These are phyloP conservation scores for Cecropterus lyciades DNA, from an alignment of 1,140 invertebrate genomes.

Conservation along the genomic window DNA sequence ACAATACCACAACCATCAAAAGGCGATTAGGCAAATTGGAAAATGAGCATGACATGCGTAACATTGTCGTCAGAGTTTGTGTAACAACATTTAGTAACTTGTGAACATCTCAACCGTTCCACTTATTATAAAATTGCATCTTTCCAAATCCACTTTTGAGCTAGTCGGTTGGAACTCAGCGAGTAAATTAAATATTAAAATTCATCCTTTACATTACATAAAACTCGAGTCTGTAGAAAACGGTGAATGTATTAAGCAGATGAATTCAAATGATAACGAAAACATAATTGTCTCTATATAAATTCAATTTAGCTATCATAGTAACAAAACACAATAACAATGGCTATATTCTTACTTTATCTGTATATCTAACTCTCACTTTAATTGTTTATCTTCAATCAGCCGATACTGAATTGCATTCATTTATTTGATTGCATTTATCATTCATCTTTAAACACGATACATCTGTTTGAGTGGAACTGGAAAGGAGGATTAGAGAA, in stretches of 20 bases:
- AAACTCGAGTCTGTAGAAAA: no score
- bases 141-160: slow-evolving; percentile 1
- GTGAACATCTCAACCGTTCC: slow-evolving; percentile 50
- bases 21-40: slow-evolving; percentile 65
- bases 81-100: slow-evolving; percentile 62
- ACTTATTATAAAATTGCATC: slow-evolving; percentile 39
- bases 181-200: not conserved
- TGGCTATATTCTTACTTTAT: not conserved
- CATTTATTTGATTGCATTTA: not conserved
- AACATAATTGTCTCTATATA: no score
- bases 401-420: slow-evolving; percentile 3
- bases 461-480: slow-evolving; percentile 34
- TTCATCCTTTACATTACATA: no score
- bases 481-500: slow-evolving; percentile 60
- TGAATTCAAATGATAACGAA: no score
- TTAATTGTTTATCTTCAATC: slow-evolving; percentile 13
- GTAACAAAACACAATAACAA: no score
- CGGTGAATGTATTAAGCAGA: no score
- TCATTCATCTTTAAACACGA: slow-evolving; percentile 5
- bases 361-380: slow-evolving; percentile 8
- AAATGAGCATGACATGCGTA: slow-evolving; percentile 56
- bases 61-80: slow-evolving; percentile 60
- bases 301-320: no score
- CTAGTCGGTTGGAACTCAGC: not conserved
- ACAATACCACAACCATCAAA: slow-evolving; percentile 65